Evolutionary conservation across 2,888 invertebrate species (phyloP).

Genomic region (Rhagophthalmus giganteus): DNA sequence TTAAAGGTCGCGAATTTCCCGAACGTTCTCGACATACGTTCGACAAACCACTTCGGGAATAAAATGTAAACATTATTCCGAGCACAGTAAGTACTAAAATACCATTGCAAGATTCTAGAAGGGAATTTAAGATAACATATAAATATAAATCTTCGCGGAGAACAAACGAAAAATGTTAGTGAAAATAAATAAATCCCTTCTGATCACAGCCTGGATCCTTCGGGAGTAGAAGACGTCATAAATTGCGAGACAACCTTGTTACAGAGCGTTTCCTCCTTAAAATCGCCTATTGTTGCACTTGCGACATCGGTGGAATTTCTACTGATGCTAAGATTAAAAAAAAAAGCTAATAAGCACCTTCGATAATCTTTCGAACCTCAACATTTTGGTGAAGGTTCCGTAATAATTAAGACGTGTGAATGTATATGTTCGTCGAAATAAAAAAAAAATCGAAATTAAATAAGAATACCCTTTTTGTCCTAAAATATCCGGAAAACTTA

Average conservation of each 20-base stretch:
- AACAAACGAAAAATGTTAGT: slow-evolving; percentile 37
- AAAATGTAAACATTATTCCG: too few relatives aligned
- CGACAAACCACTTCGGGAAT: too few relatives aligned
- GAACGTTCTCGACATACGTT: too few relatives aligned
- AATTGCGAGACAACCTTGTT: slow-evolving; percentile 35
- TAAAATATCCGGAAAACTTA: too few relatives aligned
- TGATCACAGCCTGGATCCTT: slow-evolving; percentile 37
- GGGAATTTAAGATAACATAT: slow-evolving; percentile 25
- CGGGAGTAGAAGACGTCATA: slow-evolving; percentile 37
- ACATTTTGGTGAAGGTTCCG: too few relatives aligned
- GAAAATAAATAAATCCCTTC: slow-evolving; percentile 41
- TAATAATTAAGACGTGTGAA: too few relatives aligned
- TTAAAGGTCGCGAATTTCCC: too few relatives aligned
- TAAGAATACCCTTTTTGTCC: too few relatives aligned
- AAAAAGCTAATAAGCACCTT: too few relatives aligned
- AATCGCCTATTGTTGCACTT: slow-evolving; percentile 19
- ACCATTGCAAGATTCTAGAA: slow-evolving; percentile 14
- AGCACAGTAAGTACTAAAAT: slow-evolving; percentile 12
- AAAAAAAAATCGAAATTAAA: too few relatives aligned
- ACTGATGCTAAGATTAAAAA: slow-evolving; percentile 9
- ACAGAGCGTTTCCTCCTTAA: slow-evolving; percentile 18
- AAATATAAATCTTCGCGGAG: slow-evolving; percentile 35
- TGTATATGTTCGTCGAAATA: too few relatives aligned
- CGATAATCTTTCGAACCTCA: too few relatives aligned
- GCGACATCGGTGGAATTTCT: slow-evolving; percentile 16